Base-by-base conservation (phyloP, 2,888 invertebrate genomes). In the Octonoba sinensis region DNA sequence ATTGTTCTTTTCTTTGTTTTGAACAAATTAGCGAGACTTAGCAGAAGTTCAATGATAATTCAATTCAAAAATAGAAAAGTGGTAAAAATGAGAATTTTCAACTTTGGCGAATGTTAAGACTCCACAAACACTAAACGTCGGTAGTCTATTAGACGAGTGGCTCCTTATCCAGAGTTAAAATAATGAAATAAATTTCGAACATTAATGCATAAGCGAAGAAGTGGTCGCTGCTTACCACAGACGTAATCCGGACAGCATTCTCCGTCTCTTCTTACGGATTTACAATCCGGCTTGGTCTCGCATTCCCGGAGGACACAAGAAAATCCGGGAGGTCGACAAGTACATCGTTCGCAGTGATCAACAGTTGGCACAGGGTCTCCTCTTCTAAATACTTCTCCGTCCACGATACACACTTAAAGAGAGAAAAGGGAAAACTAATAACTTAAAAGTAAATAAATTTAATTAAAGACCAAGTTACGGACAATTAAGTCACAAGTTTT, bases 211-310 rank as follows among this genome's bases (percentile, higher is more conserved):
- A 8, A 4, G 36, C 8, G 3, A 36, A 36, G 8, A 3, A 8
- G 36, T 2, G 36, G 8, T 22, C 57, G 6, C 15, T 3, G 16
- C 76, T 73, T 56, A 84, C 84, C 84, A 22, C 94, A 94, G 88
- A 93, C 93, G 89, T 93, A 94, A 85, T 93, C 93, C 18, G 94
- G 94, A 88, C 94, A 94, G 89, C 94, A 94, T 87, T 92, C 92
- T 87, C 93, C 93, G 15, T 93, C 92, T 84, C 92, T 91, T 87
- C 93, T 93, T 86, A 94, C 91, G 77, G 93, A 93, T 88, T 93
- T 93, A 90, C 94, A 94, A 85, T 93, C 93, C n/a, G 93, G 91
- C 77, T 92, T 91, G 85, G 92, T 91, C 88, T 92, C 92, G 88
- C 94, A 94, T 86, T 90, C 91, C 86, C 92, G 91, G 83, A 90